Evolutionary conservation across 2,113 vertebrate genomes (phyloP).

Genomic region (Pituophis catenifer): DNA sequence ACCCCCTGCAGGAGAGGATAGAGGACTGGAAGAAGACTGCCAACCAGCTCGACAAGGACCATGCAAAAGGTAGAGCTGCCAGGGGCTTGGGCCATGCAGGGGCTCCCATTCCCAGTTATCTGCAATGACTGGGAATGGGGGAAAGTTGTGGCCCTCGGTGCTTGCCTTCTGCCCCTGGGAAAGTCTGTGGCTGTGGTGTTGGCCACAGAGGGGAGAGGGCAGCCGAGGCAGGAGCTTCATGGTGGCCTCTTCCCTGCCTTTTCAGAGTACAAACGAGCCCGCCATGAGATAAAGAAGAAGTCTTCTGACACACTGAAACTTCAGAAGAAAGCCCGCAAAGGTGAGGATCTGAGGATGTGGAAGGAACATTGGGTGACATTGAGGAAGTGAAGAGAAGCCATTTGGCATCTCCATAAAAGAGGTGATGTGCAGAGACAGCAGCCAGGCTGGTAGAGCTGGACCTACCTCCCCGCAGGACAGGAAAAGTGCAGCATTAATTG

Average conservation of each 20-base stretch:
- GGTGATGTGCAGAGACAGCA: not conserved
- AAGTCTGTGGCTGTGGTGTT: fast-evolving
- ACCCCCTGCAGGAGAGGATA: constrained; percentile 93
- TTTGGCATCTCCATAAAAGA: not conserved
- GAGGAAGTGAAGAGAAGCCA: not conserved
- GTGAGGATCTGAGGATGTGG: constrained; percentile 62
- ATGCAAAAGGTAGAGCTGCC: constrained; percentile 80
- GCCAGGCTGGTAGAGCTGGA: not conserved
- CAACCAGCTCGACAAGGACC: constrained; percentile 94
- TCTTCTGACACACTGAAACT: constrained; percentile 95
- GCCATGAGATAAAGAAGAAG: constrained; percentile 97
- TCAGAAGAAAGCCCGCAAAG: constrained; percentile 97
- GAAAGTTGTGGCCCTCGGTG: not conserved
- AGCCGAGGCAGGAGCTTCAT: not conserved
- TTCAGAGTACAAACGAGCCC: constrained; percentile 93
- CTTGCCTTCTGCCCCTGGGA: not conserved
- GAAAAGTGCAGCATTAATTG: not conserved
- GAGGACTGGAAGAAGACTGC: constrained; percentile 97
- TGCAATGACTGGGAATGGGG: not conserved
- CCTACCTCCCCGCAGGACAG: not conserved
- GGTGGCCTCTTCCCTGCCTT: constrained; percentile 13
- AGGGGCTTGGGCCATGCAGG: not conserved
- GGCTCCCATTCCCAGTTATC: too few relatives aligned
- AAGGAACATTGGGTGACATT: not conserved
- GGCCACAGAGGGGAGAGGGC: not conserved